These are phyloP conservation scores for Phrynocephalus forsythii DNA, from an alignment of 2,797 vertebrate genomes.

Conservation along the genomic window DNA sequence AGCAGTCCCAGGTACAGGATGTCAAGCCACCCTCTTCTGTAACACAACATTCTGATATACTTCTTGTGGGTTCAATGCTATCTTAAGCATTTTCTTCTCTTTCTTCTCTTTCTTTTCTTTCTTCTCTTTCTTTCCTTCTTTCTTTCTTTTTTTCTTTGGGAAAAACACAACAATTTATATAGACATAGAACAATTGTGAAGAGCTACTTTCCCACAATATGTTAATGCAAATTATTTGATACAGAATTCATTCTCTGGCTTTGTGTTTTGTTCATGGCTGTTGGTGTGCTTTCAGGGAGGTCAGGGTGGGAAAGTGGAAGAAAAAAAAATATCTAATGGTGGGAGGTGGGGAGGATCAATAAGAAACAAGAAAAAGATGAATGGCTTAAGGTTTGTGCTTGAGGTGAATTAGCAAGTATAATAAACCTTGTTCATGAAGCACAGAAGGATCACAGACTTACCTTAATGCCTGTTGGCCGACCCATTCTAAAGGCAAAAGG, in stretches of 20 bases:
- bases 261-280: neutral
- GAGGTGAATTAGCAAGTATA: slow-evolving; percentile 49
- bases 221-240: slow-evolving; percentile 14
- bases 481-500: slow-evolving; percentile 24
- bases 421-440: slow-evolving; percentile 44
- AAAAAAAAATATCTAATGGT: slow-evolving; percentile 60
- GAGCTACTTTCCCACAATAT: neutral
- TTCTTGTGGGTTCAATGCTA: neutral
- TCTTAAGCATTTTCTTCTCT: slow-evolving; percentile 16
- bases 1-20: neutral
- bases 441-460: slow-evolving; percentile 43
- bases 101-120: no score
- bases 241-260: slow-evolving; percentile 25
- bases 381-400: slow-evolving; percentile 47
- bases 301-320: neutral
- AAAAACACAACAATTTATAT: neutral
- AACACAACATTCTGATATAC: neutral
- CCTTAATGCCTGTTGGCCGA: slow-evolving; percentile 41
- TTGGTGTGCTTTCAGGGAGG: neutral
- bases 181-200: slow-evolving; percentile 9
- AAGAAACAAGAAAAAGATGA: slow-evolving; percentile 65
- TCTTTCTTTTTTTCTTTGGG: no score
- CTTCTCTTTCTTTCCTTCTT: no score
- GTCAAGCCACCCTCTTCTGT: slow-evolving; percentile 1
- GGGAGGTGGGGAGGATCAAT: slow-evolving; percentile 55